Conservation (phyloP, 1,140 invertebrate genomes). For the Temnothorax nylanderi region DNA sequence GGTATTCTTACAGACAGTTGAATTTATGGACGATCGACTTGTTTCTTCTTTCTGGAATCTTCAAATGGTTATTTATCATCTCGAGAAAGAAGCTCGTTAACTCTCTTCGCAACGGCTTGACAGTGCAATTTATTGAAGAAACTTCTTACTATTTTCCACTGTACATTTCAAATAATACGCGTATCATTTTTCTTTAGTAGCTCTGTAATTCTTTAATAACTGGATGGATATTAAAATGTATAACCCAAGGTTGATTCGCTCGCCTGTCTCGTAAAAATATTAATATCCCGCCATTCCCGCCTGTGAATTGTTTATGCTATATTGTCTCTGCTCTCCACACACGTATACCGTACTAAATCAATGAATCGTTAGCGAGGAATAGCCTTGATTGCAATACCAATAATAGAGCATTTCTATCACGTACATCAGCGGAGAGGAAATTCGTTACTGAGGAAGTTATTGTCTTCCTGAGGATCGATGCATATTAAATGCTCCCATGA, state of each 20-base stretch:
- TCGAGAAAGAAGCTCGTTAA: background rate
- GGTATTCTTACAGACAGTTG: background rate
- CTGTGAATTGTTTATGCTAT: conserved; percentile 15
- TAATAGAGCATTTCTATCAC: conserved; percentile 16
- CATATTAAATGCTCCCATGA: conserved; percentile 1
- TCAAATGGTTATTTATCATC: background rate
- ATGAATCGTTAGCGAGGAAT: conserved; percentile 23
- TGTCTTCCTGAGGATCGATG: background rate
- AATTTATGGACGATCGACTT: conserved; percentile 46
- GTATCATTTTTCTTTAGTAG: background rate
- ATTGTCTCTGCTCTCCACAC: background rate
- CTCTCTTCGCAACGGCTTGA: background rate
- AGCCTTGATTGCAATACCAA: conserved; percentile 4
- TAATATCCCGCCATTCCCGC: background rate
- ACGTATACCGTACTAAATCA: background rate
- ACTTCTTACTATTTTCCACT: background rate
- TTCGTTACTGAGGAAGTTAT: conserved; percentile 17
- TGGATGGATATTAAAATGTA: conserved; percentile 9
- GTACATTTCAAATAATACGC: background rate
- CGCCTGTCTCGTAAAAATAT: conserved; percentile 4
- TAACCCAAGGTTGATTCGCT: background rate
- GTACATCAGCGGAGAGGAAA: background rate
- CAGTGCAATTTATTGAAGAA: background rate
- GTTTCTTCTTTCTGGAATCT: background rate
- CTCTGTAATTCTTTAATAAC: conserved; percentile 15